Evolutionary conservation across 2,113 vertebrate species (phyloP).

Genomic region (Cromileptes altivelis): DNA sequence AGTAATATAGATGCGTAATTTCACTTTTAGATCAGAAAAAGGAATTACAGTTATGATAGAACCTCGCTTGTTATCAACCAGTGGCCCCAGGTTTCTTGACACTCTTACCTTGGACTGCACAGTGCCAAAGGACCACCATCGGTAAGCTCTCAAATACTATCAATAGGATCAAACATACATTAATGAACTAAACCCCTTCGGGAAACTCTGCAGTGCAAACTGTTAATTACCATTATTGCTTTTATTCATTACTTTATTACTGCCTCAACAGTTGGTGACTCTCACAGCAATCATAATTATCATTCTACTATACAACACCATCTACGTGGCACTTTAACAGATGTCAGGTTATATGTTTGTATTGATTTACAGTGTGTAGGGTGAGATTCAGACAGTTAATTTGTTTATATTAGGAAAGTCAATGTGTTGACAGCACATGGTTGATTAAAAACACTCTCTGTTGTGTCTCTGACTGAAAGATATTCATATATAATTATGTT

Average conservation of each 20-base stretch:
- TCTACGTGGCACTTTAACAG: neutral
- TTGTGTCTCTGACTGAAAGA: neutral
- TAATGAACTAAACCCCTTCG: constrained; percentile 1
- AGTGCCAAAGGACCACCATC: neutral
- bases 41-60: constrained; percentile 4
- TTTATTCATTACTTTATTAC: neutral
- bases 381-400: neutral
- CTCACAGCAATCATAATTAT: neutral
- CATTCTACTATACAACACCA: neutral
- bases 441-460: neutral
- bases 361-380: neutral
- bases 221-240: neutral
- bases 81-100: constrained; percentile 2
- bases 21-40: constrained; percentile 14
- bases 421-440: neutral
- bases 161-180: neutral
- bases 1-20: too few relatives aligned
- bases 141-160: neutral
- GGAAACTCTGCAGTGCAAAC: neutral
- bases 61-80: neutral
- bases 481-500: neutral
- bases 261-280: neutral
- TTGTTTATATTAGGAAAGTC: constrained; percentile 4
- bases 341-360: neutral
- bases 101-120: neutral